phyloP scores from a whole-genome alignment of 2,113 vertebrate species.

The Ammodramus savannarum region DNA sequence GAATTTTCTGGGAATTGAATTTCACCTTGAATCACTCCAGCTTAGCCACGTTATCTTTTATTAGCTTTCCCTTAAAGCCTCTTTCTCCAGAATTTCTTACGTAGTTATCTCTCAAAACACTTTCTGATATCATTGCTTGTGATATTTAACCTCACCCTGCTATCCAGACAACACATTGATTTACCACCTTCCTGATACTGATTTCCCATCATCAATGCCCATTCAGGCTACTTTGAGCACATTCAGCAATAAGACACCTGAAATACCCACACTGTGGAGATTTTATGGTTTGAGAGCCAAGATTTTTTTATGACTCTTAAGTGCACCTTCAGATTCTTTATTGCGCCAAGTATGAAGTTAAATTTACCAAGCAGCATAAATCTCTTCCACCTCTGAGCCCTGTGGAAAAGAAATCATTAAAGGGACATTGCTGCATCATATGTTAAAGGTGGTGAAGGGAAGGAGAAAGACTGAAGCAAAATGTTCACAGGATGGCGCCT shows the following conservation, averaged over 20 bases:
- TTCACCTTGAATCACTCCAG: neutral
- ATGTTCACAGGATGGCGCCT: neutral
- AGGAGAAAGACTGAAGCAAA: neutral
- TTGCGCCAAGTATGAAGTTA: neutral
- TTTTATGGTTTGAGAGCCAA: slow-evolving; percentile 6
- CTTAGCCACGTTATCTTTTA: neutral
- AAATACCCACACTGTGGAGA: neutral
- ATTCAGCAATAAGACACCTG: neutral
- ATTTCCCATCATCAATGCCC: neutral
- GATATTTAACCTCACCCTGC: neutral
- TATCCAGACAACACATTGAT: neutral
- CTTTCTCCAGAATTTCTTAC: neutral
- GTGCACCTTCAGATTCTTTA: slow-evolving; percentile 32
- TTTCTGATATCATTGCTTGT: neutral
- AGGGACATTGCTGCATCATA: neutral
- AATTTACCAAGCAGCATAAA: slow-evolving; percentile 19
- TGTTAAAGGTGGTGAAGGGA: neutral
- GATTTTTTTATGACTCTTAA: slow-evolving; percentile 33
- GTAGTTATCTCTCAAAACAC: neutral
- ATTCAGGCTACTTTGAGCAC: neutral
- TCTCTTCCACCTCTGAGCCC: neutral
- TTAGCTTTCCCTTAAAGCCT: neutral
- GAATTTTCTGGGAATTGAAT: neutral
- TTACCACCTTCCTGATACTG: neutral
- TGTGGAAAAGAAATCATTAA: neutral